Conservation (phyloP, 2,113 vertebrate genomes). For the Nerophis lumbriciformis region DNA sequence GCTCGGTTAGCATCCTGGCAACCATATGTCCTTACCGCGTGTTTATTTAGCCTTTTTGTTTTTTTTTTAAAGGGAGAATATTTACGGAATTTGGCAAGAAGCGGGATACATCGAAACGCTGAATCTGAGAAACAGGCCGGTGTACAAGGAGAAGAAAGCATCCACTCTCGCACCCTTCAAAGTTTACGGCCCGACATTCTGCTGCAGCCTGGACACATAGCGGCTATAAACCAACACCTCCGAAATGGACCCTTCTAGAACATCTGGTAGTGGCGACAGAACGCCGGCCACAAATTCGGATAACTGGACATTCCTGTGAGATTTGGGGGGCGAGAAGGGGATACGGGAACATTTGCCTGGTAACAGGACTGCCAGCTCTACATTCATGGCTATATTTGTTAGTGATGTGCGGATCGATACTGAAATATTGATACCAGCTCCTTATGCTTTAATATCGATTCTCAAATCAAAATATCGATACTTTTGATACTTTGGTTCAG, state of each 20-base stretch:
- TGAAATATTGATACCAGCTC: no score
- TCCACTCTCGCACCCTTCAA: neutral
- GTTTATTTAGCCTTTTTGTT: neutral
- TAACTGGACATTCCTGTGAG: no score
- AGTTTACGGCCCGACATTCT: neutral
- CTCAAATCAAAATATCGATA: no score
- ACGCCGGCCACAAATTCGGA: no score
- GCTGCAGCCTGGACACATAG: neutral
- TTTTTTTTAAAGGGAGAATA: neutral
- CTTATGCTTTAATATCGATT: no score
- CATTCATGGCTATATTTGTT: no score
- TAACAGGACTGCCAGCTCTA: no score
- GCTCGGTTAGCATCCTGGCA: neutral
- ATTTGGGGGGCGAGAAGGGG: no score
- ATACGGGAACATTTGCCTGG: no score
- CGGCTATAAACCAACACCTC: conserved; percentile 2
- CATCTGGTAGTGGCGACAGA: neutral
- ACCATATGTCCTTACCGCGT: conserved; percentile 1
- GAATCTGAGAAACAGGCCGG: no score
- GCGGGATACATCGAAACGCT: neutral
- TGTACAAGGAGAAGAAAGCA: neutral
- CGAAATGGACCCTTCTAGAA: neutral
- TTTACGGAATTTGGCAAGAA: neutral
- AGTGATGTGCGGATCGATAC: no score
- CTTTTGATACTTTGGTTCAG: no score